phyloP scores from a whole-genome alignment of 2,797 vertebrate genomes.

The Triplophysa yarkandensis region DNA sequence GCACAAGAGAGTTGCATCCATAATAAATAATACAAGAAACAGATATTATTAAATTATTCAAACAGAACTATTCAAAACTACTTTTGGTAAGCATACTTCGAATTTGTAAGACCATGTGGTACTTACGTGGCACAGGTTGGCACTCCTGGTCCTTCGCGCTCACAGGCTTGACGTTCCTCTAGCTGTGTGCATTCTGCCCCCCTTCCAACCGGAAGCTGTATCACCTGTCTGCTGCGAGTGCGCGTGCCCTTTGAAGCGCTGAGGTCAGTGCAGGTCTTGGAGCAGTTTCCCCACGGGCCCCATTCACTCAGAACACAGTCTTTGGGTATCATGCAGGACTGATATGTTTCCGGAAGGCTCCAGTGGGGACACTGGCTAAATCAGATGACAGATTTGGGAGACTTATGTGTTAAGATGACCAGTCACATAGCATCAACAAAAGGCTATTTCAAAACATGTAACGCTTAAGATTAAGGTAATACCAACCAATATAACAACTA shows the following conservation, averaged over 20 bases:
- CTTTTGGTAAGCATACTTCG: not conserved
- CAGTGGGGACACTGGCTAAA: constrained; percentile 86
- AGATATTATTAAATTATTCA: too few species aligned
- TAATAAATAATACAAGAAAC: not conserved
- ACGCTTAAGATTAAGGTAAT: not conserved
- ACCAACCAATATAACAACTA: not conserved
- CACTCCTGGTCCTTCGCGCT: constrained; percentile 76
- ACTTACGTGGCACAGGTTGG: constrained; percentile 89
- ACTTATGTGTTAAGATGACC: too few species aligned
- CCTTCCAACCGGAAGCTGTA: constrained; percentile 82
- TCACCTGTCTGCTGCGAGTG: constrained; percentile 78
- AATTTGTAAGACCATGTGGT: not conserved
- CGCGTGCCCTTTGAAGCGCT: constrained; percentile 77
- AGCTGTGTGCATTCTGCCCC: constrained; percentile 80
- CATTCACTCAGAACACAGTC: constrained; percentile 90
- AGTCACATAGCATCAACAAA: not conserved
- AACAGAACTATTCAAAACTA: too few species aligned
- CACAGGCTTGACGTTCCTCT: constrained; percentile 82
- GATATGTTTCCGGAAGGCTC: constrained; percentile 86
- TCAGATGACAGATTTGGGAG: constrained; percentile 40
- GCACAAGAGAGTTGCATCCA: not conserved
- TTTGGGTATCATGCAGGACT: constrained; percentile 89
- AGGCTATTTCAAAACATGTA: not conserved
- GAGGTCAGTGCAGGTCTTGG: constrained; percentile 81
- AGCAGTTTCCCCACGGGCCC: constrained; percentile 86